phyloP scores from a whole-genome alignment of 2,888 invertebrate species.

The Drosophila demipolita region DNA sequence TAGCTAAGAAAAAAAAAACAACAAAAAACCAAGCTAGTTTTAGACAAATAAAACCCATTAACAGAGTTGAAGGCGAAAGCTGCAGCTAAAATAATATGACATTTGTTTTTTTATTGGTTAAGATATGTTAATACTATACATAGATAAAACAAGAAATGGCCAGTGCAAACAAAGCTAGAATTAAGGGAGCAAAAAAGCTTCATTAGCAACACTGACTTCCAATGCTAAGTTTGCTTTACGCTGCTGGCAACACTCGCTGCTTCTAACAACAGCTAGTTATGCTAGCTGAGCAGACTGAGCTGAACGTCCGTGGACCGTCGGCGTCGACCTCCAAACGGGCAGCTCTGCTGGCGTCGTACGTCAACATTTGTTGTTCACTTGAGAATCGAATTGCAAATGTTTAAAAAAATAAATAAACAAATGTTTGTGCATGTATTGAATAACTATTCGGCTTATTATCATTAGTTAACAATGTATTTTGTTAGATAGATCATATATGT shows the following conservation, averaged over 20 bases:
- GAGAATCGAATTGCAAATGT: constrained; percentile 27
- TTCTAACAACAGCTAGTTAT: constrained; percentile 4
- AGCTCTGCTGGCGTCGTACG: constrained; percentile 60
- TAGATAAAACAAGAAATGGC: neutral
- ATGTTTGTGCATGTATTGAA: constrained; percentile 6
- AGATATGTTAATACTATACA: neutral
- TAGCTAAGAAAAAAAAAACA: constrained; percentile 9
- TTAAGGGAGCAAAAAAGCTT: constrained; percentile 2
- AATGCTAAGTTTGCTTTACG: constrained; percentile 7
- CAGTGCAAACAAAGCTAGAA: constrained; percentile 3
- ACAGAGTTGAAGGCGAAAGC: constrained; percentile 1
- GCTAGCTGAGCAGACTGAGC: constrained; percentile 39
- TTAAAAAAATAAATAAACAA: neutral
- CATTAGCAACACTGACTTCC: constrained; percentile 24
- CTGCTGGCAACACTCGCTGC: neutral
- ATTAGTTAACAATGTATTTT: constrained; percentile 22
- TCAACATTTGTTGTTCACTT: constrained; percentile 55
- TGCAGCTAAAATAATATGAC: neutral
- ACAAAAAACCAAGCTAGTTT: constrained; percentile 20
- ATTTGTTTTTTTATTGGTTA: neutral
- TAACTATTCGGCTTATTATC: constrained; percentile 28
- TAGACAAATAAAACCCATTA: neutral
- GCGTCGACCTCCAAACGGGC: constrained; percentile 68
- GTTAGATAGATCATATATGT: neutral
- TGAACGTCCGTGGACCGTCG: constrained; percentile 21